Evolutionary conservation across 1,140 invertebrate species (phyloP), one percentile per base, ranked within the genome.

Genomic region (Panagrolaimus sp.): DNA sequence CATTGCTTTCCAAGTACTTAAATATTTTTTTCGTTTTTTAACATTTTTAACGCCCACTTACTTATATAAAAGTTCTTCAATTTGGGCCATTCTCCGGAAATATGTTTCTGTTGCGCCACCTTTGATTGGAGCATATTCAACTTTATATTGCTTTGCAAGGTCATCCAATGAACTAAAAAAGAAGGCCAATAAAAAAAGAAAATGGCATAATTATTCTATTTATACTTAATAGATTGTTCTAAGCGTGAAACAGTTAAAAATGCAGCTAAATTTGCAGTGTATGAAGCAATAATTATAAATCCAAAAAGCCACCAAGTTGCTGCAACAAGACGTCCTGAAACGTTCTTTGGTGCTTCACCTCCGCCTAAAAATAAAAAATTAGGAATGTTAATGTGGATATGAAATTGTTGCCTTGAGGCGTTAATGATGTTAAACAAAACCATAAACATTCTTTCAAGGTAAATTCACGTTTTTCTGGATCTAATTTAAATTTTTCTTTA

Each of bases 401-500:
- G 7, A 38, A 38, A 38, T 38, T 38, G 7, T 9, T 67, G 84
- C 84, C 88, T 86, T 96, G 93, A 0, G 93, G 93, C 0, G 93
- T 97, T 8, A 97, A 82, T 0, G 93, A 96, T 23, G 93, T 97
- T 92, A 98, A 96, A 80, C 94, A 97, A 83, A 98, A 98, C 94
- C 95, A 97, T 0, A 97, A 86, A 80, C 92, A 95, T 84, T 97
- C 94, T 79, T 96, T 96, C 1, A 97, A 84, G 23, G 90, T 93
- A 76, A 98, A 98, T 78, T 94, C 91, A 14, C 94, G 85, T 79
- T 96, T 95, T 82, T 96, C 93, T n/a, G 77, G 68, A 72, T 95
- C 92, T 73, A 93, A 89, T 82, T 91, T 91, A 81, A 93, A 95
- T 76, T 93, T 92, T 63, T 93, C 90, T 14, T 89, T 86, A 78